Base-by-base conservation (phyloP, 2,113 vertebrate species). In the Centrocercus urophasianus region DNA sequence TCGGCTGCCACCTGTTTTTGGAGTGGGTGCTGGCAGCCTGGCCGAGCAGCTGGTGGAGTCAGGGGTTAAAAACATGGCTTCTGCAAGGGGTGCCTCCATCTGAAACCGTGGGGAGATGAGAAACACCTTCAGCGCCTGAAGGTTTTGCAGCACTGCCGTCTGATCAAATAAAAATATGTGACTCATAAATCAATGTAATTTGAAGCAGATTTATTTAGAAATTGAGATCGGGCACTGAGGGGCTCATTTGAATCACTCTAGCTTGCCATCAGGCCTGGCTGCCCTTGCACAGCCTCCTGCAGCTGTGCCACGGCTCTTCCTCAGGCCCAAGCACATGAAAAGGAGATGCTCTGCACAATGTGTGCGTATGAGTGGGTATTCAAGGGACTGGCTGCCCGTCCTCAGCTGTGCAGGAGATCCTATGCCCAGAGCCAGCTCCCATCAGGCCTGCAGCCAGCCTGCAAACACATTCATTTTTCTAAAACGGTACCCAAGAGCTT, bases 201-300 rank as follows among this genome's bases (percentile, higher is more conserved):
- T 95, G 95, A 96, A 95, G 77, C 79, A 96, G 92, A 88, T 89
- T 91, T 93, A 86, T 93, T 93, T 95, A 89, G 90, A 93, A 94
- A 84, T 67, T 56, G 79, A 90, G 89, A 66, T 50, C 2, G 28
- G 73, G 80, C 74, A 78, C 60, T 76, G 50, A 77, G 78, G 69
- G 82, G 66, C 64, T 91, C 85, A 70, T 3, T 50, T 52, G 56
- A 79, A 80, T 83, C 47, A 19, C 43, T 77, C 38, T 50, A 45
- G 42, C 60, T 90, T 70, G 69, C 64, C 56, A 27, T 45, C 42
- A 63, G 63, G 32, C 50, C 43, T 28, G 18, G 30, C 5, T 4
- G 10, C 10, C 43, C 32, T 40, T 0, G 0, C 1, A 5, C 22
- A 4, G 17, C 54, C 16, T 72, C 34, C 21, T 10, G 59, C n/a